Evolutionary conservation across 2,888 invertebrate species (phyloP), one percentile per base, ranked within the genome.

Genomic region (Rhyacophila evoluta): DNA sequence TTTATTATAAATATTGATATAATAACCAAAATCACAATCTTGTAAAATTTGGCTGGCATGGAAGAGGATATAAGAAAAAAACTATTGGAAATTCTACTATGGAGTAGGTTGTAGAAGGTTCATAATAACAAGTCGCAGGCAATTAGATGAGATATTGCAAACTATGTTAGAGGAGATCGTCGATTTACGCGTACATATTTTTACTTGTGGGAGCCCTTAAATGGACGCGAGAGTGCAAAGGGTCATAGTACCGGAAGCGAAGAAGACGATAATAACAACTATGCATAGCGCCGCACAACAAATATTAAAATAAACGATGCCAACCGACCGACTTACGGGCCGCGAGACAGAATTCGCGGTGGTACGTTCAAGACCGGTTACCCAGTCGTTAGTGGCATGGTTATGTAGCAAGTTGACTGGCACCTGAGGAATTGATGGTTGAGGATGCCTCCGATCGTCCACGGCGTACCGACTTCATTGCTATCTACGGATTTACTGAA

Each of bases 241-340:
- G 55, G 55, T 55, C 55, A 55, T 19, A 2, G 55, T 55, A 19
- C 55, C 55, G 55, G 55, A 55, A 55, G 55, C 25, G 55, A 19
- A 19, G 55, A 55, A 12, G 55, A 8, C 55, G 8, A 25, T 19
- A 19, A 25, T 55, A 55, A 55, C 6, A 6, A 33, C 2, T 55
- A 19, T 55, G 55, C 55, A 55, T 55, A 55, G 55, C 55, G 55
- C 55, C 12, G 55, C 8, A 55, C 39, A 55, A 55, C 19, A 55
- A 55, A 55, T 19, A 55, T 10, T 2, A 12, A 19, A 19, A 12
- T 55, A 55, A 55, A 55, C 55, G 55, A 55, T 19, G 25, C 25
- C 25, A 55, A 19, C 55, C 55, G 55, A 55, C 55, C 55, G 55
- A 55, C 55, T 55, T 55, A 55, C 55, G 12, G 55, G 55, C 55